Conservation (phyloP, 37 sponge, comb jelly and placozoan genomes). For the Diacarnus erythraeanus region DNA sequence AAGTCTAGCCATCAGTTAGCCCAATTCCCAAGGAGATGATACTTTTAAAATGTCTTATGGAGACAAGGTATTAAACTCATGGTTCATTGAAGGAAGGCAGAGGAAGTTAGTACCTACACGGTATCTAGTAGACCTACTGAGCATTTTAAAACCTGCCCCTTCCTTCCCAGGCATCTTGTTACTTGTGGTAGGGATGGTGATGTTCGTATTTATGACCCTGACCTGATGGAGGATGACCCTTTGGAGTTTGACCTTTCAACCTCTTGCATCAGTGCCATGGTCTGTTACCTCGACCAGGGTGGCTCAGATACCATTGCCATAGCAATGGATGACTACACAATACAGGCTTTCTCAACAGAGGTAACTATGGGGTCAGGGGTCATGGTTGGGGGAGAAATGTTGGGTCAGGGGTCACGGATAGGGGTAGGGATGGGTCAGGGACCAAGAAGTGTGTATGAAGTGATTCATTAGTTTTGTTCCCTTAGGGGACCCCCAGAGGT, state of each 20-base stretch:
- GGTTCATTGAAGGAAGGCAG: no score
- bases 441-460: no score
- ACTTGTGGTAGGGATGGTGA: conserved; percentile 38
- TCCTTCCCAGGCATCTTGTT: conserved; percentile 20
- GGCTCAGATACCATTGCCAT: neutral
- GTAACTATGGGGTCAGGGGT: neutral
- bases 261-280: conserved; percentile 18
- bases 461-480: neutral
- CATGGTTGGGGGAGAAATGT: no score
- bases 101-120: no score
- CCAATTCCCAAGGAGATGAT: neutral
- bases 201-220: conserved; percentile 13
- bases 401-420: no score
- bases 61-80: no score
- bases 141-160: no score
- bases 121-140: no score
- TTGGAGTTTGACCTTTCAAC: conserved; percentile 20
- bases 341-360: conserved; percentile 13
- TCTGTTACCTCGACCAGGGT: neutral
- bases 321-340: conserved; percentile 8
- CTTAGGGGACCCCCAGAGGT: conserved; percentile 39
- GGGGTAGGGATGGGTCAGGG: no score
- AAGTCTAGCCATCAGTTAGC: neutral
- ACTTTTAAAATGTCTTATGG: neutral
- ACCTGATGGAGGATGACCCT: neutral